Evolutionary conservation across 2,797 vertebrate species (phyloP).

Genomic region (Sebastolobus alascanus): DNA sequence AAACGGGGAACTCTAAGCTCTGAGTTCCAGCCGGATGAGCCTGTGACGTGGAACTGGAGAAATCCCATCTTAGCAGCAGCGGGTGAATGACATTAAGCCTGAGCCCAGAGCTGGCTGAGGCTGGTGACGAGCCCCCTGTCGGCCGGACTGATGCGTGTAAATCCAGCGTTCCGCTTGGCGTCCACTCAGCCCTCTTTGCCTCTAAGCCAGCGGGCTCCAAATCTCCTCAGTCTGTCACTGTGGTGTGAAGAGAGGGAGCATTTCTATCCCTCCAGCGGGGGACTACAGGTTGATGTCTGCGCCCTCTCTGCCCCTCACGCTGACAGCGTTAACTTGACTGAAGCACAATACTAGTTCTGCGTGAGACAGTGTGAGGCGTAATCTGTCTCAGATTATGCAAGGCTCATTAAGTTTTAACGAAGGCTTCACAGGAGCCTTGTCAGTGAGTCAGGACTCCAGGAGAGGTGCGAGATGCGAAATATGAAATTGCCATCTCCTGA

Average conservation of each 20-base stretch:
- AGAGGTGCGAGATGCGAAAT: conserved; percentile 58
- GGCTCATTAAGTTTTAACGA: conserved; percentile 53
- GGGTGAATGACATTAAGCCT: conserved; percentile 63
- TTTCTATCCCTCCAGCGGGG: conserved; percentile 18
- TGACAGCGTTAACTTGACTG: conserved; percentile 20
- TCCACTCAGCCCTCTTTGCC: conserved; percentile 35
- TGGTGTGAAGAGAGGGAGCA: conserved; percentile 19
- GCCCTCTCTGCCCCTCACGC: conserved; percentile 18
- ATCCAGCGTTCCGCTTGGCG: conserved; percentile 63
- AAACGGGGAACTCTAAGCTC: conserved; percentile 21
- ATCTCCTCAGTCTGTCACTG: conserved; percentile 53
- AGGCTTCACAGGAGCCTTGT: conserved; percentile 50
- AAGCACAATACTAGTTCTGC: conserved; percentile 35
- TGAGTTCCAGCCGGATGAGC: conserved; percentile 53
- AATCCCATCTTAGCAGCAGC: conserved; percentile 54
- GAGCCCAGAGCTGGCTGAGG: conserved; percentile 37
- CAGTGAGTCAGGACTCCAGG: conserved; percentile 61
- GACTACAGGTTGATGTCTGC: conserved; percentile 24
- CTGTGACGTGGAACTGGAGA: conserved; percentile 28
- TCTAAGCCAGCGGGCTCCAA: conserved; percentile 38
- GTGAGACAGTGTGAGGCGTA: conserved; percentile 32
- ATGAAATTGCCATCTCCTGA: conserved; percentile 60
- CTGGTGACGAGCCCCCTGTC: conserved; percentile 46
- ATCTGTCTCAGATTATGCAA: conserved; percentile 64
- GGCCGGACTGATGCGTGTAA: conserved; percentile 68